Base-by-base conservation (phyloP, 2,797 vertebrate genomes). In the Sebastes steindachneri region DNA sequence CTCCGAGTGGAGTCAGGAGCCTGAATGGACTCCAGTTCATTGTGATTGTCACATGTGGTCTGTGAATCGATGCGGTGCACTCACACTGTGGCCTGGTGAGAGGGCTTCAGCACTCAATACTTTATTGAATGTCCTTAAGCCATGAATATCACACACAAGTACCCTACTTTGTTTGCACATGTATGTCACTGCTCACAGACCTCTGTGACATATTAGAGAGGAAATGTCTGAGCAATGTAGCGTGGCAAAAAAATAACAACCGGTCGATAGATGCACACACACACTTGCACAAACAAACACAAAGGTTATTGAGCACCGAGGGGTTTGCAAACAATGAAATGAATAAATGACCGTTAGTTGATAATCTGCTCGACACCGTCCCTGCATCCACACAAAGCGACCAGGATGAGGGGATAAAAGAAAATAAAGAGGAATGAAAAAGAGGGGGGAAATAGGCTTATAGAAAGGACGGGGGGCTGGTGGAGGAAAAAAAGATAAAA, bases 121-220 rank as follows among this genome's bases (percentile, higher is more conserved):
- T 78, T 86, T 89, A 94, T 93, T 88, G 93, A 94, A 75, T 84
- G 86, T 88, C 83, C 83, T 84, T 66, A 86, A 91, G 85, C 81
- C 68, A 60, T 48, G 45, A 63, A 80, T 79, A 79, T 78, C 68
- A 77, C 72, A 77, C 74, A 65, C 68, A 73, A 80, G 48, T 84
- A 66, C 10, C 63, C 72, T 19, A n/a, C 55, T 77, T 76, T 77
- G 79, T 82, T 78, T 77, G 72, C 55, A 70, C 55, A 72, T 83
- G 59, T 76, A 54, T 82, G 80, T 87, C 85, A 37, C 25, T 4
- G 59, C 75, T 85, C 63, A 25, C 57, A 69, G 74, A 86, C 66
- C 66, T 80, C 57, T 17, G 7, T 82, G 53, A 78, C 67, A 81
- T 68, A 77, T 86, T 68, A 80, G 68, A 77, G 59, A 68, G 26